Evolutionary conservation across 2,113 vertebrate genomes (phyloP).

Genomic region (Nothocercus julius): DNA sequence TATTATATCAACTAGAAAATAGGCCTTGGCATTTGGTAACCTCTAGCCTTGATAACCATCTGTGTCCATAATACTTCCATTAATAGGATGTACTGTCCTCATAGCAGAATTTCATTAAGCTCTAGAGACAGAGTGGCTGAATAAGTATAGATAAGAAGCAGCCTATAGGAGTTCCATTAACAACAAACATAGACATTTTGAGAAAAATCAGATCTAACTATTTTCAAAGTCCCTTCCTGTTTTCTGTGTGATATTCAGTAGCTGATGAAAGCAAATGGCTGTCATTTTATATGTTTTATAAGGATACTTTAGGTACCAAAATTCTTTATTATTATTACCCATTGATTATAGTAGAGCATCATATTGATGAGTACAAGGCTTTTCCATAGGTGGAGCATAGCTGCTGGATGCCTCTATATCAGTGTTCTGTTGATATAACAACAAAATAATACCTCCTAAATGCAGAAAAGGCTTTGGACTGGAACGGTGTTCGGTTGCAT

Average conservation of each 20-base stretch:
- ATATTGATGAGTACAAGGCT: not conserved
- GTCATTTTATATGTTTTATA: not conserved
- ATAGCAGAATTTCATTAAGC: conserved; percentile 40
- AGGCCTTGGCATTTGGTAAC: not conserved
- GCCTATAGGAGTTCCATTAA: conserved; percentile 29
- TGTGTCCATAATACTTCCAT: conserved; percentile 46
- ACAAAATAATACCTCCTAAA: not conserved
- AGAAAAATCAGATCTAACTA: conserved; percentile 46
- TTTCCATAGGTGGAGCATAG: not conserved
- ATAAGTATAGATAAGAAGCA: conserved; percentile 43
- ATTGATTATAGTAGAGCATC: conserved; percentile 47
- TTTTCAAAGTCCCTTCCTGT: not conserved
- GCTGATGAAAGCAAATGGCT: not conserved
- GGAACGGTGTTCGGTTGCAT: not conserved
- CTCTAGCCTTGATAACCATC: conserved; percentile 50
- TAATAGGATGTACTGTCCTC: conserved; percentile 35
- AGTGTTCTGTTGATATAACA: not conserved
- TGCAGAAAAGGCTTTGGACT: not conserved
- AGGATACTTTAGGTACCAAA: conserved; percentile 60
- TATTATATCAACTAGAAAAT: conserved; percentile 38
- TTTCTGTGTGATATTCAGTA: not conserved
- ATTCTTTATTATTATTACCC: conserved; percentile 62
- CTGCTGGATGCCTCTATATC: not conserved
- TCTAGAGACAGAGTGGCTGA: conserved; percentile 8
- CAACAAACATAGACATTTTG: not conserved